phyloP scores from a whole-genome alignment of 2,888 invertebrate species.

The Brassicogethes aeneus region DNA sequence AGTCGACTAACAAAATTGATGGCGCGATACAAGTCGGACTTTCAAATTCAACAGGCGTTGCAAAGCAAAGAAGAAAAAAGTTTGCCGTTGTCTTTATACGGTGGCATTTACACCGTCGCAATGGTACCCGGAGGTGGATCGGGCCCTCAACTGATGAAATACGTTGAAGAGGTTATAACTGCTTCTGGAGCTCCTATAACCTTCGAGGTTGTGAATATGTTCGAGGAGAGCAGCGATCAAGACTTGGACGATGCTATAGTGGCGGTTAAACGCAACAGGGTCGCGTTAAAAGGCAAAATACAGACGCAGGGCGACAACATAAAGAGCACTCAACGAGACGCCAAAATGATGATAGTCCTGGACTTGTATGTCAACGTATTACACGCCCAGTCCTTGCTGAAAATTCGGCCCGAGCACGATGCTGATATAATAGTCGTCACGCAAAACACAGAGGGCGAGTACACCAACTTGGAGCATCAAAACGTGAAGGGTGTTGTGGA shows the following conservation, averaged over 20 bases:
- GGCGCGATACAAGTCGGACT: no score
- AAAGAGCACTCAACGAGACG: not conserved
- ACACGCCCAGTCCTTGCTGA: conserved; percentile 44
- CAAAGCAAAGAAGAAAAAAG: no score
- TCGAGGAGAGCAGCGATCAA: not conserved
- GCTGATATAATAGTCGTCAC: conserved; percentile 47
- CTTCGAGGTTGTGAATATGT: not conserved
- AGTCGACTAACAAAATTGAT: no score
- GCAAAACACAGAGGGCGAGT: conserved; percentile 58
- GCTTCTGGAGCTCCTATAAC: not conserved
- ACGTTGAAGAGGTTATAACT: not conserved
- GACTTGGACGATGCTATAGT: not conserved
- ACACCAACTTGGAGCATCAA: conserved; percentile 51
- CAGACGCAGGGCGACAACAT: not conserved
- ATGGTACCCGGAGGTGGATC: not conserved
- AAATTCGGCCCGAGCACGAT: conserved; percentile 30
- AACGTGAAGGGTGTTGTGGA: conserved; percentile 49
- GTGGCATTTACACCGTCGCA: not conserved
- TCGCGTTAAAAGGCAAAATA: not conserved
- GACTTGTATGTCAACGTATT: conserved; percentile 49
- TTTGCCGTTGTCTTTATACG: not conserved
- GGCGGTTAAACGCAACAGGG: not conserved
- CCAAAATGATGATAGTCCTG: conserved; percentile 38
- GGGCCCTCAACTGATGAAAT: not conserved
- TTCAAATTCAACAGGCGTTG: no score